Evolutionary conservation across 2,888 invertebrate genomes (phyloP), one percentile per base, ranked within the genome.

Genomic region (Chrysotoxum bicinctum): DNA sequence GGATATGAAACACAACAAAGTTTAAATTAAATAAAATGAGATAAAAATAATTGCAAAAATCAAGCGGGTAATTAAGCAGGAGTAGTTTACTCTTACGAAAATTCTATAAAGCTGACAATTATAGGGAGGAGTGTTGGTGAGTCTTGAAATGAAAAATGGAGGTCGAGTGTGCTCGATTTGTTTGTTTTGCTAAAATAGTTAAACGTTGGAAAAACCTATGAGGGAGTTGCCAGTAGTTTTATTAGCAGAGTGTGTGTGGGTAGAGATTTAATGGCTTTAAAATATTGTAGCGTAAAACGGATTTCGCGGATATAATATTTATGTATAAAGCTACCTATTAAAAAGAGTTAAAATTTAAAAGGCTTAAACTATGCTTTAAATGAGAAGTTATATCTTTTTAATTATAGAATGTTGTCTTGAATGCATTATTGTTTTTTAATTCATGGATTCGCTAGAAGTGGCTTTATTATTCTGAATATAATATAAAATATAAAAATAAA

Each of bases 21-120:
- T 66, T 40, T 26, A 62, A 64, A 75, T 77, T 66, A 79, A 84
- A 84, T 76, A 58, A 58, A 37, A 72, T 80, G 72, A 80, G 84
- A 81, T 85, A 77, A 85, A 81, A 85, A 81, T 85, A 85, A 85
- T 85, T 77, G 85, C 85, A 73, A 85, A 81, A 72, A 85, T 81
- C 81, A 85, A 85, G 85, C 85, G 81, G 85, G 85, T 85, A 85
- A 85, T 85, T 85, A 85, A 85, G 72, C 85, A 68, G 68, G 66
- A 56, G 48, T 56, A 58, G 58, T 43, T 68, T 30, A 40, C 54
- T 54, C 43, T 26, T 4, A 68, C 35, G 21, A 32, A 8, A 66
- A 14, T 7, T 16, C 30, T n/a, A 45, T 16, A 30, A 23, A 37
- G 19, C 19, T 30, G 60, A 21, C 26, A 50, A 50, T 14, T 23